Evolutionary conservation across 2,113 vertebrate species (phyloP).

Genomic region (Cyprinodon variegatus): DNA sequence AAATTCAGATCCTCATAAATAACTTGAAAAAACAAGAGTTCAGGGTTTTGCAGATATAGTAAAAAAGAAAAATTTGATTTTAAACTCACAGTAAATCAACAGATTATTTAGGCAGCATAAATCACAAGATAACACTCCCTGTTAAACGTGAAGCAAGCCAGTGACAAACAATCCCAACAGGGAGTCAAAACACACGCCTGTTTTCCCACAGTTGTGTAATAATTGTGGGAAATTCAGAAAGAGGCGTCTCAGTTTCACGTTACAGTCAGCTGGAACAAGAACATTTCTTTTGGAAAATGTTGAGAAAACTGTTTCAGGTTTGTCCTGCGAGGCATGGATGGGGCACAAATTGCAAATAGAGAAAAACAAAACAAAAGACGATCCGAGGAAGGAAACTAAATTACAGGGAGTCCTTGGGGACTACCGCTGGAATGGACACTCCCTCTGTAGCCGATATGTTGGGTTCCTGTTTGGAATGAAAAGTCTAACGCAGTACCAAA

Average conservation of each 20-base stretch:
- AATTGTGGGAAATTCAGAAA: conserved; percentile 10
- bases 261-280: background rate
- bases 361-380: background rate
- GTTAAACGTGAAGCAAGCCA: background rate
- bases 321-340: background rate
- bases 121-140: background rate
- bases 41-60: background rate
- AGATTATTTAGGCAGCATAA: background rate
- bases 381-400: conserved; percentile 60
- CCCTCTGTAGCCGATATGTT: conserved; percentile 60
- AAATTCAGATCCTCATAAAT: too few species aligned
- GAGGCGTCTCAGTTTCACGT: background rate
- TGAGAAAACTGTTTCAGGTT: background rate
- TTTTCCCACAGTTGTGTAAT: background rate
- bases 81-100: background rate
- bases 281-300: background rate
- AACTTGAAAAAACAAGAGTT: too few species aligned
- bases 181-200: background rate
- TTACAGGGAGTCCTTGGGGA: conserved; percentile 72
- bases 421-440: conserved; percentile 70
- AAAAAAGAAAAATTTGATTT: background rate
- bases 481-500: background rate
- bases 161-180: conserved; percentile 1
- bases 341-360: conserved; percentile 17
- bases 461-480: conserved; percentile 38